These are phyloP conservation scores for Aphodius sticticus DNA, from an alignment of 2,888 invertebrate species.

Conservation along the genomic window DNA sequence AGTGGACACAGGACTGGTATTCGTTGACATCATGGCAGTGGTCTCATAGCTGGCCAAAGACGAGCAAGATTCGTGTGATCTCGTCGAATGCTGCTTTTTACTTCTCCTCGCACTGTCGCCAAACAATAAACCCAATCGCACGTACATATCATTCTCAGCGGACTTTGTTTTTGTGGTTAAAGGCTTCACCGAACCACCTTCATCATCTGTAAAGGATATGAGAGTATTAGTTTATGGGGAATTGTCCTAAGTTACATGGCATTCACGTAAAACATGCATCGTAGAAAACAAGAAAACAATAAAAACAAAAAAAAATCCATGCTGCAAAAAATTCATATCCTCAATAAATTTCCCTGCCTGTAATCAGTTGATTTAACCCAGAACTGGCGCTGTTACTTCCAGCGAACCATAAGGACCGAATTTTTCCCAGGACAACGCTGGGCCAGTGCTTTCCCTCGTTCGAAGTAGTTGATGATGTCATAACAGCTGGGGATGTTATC, in stretches of 20 bases:
- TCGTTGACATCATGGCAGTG: slow-evolving; percentile 74
- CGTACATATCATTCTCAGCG: slow-evolving; percentile 81
- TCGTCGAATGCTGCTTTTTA: slow-evolving; percentile 52
- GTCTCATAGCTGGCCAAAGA: slow-evolving; percentile 68
- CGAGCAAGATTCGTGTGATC: slow-evolving; percentile 60
- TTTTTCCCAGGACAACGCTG: slow-evolving; percentile 84
- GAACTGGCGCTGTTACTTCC: slow-evolving; percentile 76
- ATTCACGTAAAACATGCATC: slow-evolving; percentile 7
- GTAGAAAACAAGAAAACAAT: background rate
- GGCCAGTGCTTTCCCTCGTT: slow-evolving; percentile 72
- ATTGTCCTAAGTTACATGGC: background rate
- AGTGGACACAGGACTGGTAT: slow-evolving; percentile 90
- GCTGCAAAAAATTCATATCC: slow-evolving; percentile 4
- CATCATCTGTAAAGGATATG: slow-evolving; percentile 31
- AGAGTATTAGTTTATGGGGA: background rate
- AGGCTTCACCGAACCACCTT: slow-evolving; percentile 38
- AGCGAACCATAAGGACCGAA: slow-evolving; percentile 86
- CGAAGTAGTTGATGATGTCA: slow-evolving; percentile 59
- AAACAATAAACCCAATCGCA: slow-evolving; percentile 81
- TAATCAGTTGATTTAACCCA: slow-evolving; percentile 84
- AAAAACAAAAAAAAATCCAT: slow-evolving; percentile 17
- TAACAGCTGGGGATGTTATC: slow-evolving; percentile 30
- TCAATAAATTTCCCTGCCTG: slow-evolving; percentile 60
- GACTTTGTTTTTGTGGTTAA: slow-evolving; percentile 56
- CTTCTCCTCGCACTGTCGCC: slow-evolving; percentile 71